Evolutionary conservation across 2,888 invertebrate species (phyloP), one percentile per base, ranked within the genome.

Genomic region (Lepidonotus clava): DNA sequence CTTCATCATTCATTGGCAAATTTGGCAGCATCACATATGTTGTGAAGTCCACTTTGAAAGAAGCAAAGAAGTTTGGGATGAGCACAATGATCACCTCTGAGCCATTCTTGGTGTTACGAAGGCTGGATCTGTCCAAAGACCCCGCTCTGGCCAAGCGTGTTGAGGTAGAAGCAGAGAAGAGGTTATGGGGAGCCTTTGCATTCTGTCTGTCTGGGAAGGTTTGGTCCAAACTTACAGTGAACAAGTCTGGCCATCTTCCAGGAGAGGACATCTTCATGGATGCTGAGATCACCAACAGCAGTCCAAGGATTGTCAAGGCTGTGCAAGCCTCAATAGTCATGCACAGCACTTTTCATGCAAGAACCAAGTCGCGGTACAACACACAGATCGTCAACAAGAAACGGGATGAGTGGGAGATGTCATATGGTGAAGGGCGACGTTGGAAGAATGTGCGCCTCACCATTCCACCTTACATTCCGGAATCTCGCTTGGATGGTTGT

Each of bases 1-100:
- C 94, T 0, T 93, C 93, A 14, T 94, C 94, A 0, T 94, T 92
- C 89, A 94, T 94, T 77, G 94, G 94, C 66, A 94, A 94, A 87
- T 93, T 90, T 88, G 94, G 94, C 36, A 93, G 92, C 90, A 92
- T 94, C 34, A 93, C 94, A 0, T 94, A 94, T 87, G 92, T 94
- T 18, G 90, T 93, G 8, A 93, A 93, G 88, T 93, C 92, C 11
- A 91, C 91, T 0, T 90, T 93, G 21, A 89, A 90, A 32, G 93
- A 93, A 36, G 93, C 92, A 71, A 91, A 91, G 67, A 87, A 88
- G 53, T 88, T 90, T 32, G 90, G 91, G 6, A 89, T 90, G 14
- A 92, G 92, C 77, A 91, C 92, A 0, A 91, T 90, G 53, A 93
- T 94, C 86, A 93, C 93, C 18, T 93, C 92, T 84, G 94, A 94